phyloP scores from a whole-genome alignment of 2,797 vertebrate genomes.

The Spinibarbus caldwelli region DNA sequence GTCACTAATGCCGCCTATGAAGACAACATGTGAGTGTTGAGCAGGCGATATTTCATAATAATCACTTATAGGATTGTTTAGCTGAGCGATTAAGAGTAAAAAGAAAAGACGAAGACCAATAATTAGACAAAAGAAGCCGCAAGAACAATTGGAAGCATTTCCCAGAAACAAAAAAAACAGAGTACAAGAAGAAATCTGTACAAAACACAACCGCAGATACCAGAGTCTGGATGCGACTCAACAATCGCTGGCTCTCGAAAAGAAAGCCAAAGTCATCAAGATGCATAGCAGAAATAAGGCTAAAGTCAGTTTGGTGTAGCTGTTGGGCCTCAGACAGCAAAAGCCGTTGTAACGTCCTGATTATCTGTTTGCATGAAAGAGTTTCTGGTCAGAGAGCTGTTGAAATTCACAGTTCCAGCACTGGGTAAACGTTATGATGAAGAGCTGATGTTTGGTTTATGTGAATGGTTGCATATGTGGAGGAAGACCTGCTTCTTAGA shows the following conservation, averaged over 20 bases:
- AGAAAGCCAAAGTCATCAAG: constrained; percentile 64
- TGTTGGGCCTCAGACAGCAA: constrained; percentile 53
- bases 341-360: constrained; percentile 42
- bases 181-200: constrained; percentile 57
- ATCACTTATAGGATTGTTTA: constrained; percentile 18
- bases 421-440: constrained; percentile 71
- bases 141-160: constrained; percentile 76
- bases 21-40: constrained; percentile 21
- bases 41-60: background rate
- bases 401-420: constrained; percentile 58
- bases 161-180: constrained; percentile 62
- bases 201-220: constrained; percentile 63
- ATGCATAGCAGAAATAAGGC: constrained; percentile 62
- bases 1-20: background rate
- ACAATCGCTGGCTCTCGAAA: constrained; percentile 56
- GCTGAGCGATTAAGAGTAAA: constrained; percentile 30
- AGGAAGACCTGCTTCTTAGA: constrained; percentile 62
- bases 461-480: constrained; percentile 71
- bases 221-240: constrained; percentile 65
- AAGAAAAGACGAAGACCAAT: constrained; percentile 63
- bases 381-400: constrained; percentile 37
- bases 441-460: constrained; percentile 65
- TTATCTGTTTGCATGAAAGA: constrained; percentile 59
- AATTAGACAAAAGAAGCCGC: constrained; percentile 70
- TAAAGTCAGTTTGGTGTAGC: constrained; percentile 64